phyloP scores from a whole-genome alignment of 2,113 vertebrate species.

The Crotalus horridus region DNA sequence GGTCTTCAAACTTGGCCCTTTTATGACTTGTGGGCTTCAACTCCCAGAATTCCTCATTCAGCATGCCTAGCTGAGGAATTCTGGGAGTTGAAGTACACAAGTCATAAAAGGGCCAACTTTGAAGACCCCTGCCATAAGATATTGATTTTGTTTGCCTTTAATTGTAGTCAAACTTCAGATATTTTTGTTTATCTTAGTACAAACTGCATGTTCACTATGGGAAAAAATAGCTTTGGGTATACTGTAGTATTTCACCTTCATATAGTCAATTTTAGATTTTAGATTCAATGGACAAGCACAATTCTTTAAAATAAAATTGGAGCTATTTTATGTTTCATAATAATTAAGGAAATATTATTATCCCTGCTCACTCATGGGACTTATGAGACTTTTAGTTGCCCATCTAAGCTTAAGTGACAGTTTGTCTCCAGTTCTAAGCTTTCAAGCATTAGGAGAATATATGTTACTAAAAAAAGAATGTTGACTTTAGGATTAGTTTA shows the following conservation, averaged over 20 bases:
- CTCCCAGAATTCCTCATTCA: too few relatives aligned
- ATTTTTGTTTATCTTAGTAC: neutral
- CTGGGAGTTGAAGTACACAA: too few relatives aligned
- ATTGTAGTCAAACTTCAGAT: neutral
- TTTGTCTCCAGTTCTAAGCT: neutral
- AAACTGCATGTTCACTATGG: neutral
- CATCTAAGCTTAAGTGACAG: neutral
- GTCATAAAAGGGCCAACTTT: too few relatives aligned
- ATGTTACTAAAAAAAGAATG: neutral
- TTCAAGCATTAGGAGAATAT: neutral
- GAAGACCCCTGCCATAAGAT: neutral
- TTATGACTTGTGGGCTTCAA: too few relatives aligned
- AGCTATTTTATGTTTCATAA: neutral
- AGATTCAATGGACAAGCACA: neutral
- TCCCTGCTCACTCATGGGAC: neutral
- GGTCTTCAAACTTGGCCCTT: too few relatives aligned
- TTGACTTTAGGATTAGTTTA: neutral
- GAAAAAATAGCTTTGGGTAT: neutral
- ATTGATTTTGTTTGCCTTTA: constrained; percentile 3
- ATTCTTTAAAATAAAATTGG: neutral
- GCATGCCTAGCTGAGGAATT: too few relatives aligned
- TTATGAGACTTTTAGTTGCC: neutral
- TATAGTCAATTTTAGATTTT: neutral
- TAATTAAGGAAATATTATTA: neutral
- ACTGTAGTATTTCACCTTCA: neutral